Conservation (phyloP, 2,888 invertebrate genomes). For the Ormia ochracea region DNA sequence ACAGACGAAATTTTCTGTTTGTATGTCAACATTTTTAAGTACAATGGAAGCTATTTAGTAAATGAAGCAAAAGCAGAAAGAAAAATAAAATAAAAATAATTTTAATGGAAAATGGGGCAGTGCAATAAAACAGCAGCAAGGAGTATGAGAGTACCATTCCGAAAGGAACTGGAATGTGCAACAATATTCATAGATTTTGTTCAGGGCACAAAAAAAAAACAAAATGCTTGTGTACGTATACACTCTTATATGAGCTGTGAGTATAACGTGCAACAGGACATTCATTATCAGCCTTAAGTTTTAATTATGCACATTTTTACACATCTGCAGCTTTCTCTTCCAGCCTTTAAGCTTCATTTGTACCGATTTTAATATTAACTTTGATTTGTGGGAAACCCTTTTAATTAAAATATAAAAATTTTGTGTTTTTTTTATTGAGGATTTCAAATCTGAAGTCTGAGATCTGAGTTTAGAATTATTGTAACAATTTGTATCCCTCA, state of each 20-base stretch:
- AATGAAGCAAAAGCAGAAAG: not conserved
- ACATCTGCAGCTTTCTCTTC: not conserved
- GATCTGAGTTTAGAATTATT: no score
- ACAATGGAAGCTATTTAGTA: conserved; percentile 11
- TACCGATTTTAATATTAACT: not conserved
- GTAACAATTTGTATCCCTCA: no score
- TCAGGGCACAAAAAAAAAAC: not conserved
- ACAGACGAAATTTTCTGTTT: not conserved
- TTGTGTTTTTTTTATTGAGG: no score
- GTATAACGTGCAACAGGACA: not conserved
- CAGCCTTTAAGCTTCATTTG: not conserved
- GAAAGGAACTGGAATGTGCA: not conserved
- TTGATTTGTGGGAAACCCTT: no score
- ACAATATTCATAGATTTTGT: not conserved
- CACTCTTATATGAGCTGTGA: not conserved
- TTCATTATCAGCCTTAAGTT: not conserved
- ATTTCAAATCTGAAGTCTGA: no score
- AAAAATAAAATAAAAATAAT: not conserved
- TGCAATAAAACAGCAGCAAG: conserved; percentile 10
- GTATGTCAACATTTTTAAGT: not conserved
- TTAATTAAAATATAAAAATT: no score
- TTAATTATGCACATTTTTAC: not conserved
- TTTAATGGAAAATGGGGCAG: conserved; percentile 1
- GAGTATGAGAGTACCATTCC: conserved; percentile 4
- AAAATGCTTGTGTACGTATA: not conserved